Percentiles rank a stretch among this genome's conserved stretches.
These are phyloP conservation scores for Bubo bubo DNA, from an alignment of 2,113 vertebrate genomes.

Conservation along the genomic window DNA sequence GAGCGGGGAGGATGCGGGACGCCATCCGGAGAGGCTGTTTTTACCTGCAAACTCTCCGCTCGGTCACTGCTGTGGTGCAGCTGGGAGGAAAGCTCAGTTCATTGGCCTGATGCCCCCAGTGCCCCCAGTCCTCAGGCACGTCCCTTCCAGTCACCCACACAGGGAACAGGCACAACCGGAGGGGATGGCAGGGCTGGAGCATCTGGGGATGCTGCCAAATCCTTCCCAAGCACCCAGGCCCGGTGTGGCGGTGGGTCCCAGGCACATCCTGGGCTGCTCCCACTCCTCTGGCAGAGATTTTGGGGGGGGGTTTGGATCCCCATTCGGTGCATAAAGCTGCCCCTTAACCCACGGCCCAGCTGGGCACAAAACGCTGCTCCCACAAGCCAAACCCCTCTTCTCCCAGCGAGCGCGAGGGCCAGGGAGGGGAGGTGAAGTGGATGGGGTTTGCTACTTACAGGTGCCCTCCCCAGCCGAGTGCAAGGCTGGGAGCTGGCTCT, in stretches of 20 bases:
- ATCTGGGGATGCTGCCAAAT: background rate
- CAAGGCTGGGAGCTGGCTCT: slow-evolving; percentile 82
- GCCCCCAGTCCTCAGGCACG: fast-evolving
- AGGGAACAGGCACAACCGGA: fast-evolving
- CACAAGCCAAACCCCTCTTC: background rate
- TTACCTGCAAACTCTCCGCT: background rate
- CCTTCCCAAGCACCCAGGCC: background rate
- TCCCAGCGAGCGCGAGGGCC: background rate
- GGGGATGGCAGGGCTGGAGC: background rate
- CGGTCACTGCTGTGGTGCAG: fast-evolving
- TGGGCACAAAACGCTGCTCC: background rate
- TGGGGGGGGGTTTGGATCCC: background rate
- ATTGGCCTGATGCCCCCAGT: fast-evolving
- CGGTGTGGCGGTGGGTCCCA: fast-evolving
- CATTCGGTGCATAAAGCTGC: fast-evolving
- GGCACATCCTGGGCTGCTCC: background rate
- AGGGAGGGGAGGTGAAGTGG: background rate
- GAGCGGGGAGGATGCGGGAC: background rate
- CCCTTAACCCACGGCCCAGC: background rate
- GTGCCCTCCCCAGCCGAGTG: slow-evolving; percentile 81
- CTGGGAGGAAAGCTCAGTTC: background rate
- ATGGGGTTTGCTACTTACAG: slow-evolving; percentile 81
- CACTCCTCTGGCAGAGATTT: background rate
- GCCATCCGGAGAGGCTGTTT: fast-evolving
- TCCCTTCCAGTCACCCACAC: background rate